These are phyloP conservation scores for Trachelus troglodyta DNA, from an alignment of 2,888 invertebrate species.

Conservation along the genomic window DNA sequence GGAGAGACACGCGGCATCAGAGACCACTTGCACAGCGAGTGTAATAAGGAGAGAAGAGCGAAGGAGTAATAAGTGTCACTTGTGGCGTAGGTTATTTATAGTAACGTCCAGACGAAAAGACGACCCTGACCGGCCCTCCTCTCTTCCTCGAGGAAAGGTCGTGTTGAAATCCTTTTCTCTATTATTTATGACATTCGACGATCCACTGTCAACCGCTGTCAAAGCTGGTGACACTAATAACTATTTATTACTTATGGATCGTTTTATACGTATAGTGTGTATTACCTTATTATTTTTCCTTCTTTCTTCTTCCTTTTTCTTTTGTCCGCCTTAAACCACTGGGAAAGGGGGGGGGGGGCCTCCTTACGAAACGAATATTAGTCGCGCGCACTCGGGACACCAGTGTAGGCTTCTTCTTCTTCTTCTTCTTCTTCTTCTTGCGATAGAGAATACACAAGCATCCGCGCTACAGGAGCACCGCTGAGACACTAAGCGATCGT, in stretches of 20 bases:
- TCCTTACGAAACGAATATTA: background rate
- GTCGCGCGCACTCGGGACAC: conserved; percentile 2
- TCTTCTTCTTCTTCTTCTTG: conserved; percentile 2
- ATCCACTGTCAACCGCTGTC: background rate
- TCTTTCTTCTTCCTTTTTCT: background rate
- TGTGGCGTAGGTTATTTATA: background rate
- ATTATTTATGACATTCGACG: background rate
- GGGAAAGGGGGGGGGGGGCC: too few species aligned
- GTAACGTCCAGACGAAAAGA: background rate
- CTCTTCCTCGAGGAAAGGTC: background rate
- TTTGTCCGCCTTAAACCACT: background rate
- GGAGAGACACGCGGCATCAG: background rate
- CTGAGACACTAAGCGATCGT: conserved; percentile 48
- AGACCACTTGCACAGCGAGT: background rate
- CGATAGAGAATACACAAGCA: conserved; percentile 24
- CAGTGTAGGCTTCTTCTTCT: background rate
- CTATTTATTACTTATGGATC: background rate
- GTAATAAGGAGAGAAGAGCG: background rate
- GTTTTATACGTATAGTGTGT: background rate
- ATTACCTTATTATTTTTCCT: background rate
- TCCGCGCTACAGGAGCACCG: conserved; percentile 47
- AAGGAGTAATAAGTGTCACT: background rate
- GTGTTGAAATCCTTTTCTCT: background rate
- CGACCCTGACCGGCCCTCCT: background rate
- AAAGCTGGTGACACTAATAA: background rate